Percentiles rank a stretch among this genome's conserved stretches.
Evolutionary conservation across 2,888 invertebrate species (phyloP).

Genomic region (Diabrotica balteata): DNA sequence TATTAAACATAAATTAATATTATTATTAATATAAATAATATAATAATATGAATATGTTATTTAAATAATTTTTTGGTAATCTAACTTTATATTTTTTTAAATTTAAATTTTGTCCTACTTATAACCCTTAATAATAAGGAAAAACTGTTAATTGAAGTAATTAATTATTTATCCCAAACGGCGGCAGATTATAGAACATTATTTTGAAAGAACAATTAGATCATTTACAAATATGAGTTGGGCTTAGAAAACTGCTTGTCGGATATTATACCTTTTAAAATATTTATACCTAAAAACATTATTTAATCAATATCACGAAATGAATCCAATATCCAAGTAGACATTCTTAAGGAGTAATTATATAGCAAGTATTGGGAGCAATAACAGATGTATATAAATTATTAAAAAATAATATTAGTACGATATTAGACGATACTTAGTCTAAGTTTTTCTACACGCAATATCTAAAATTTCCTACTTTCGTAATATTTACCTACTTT

Average conservation of each 20-base stretch:
- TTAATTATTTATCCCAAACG: background rate
- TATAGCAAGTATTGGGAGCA: slow-evolving; percentile 29
- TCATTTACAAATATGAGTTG: slow-evolving; percentile 14
- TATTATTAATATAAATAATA: too few relatives aligned
- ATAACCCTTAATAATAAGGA: too few relatives aligned
- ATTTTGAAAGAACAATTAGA: background rate
- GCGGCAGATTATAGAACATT: background rate
- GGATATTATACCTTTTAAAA: slow-evolving; percentile 10
- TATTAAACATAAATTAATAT: too few relatives aligned
- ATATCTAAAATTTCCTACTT: background rate
- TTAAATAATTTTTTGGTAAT: too few relatives aligned
- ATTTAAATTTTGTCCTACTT: too few relatives aligned
- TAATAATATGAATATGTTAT: too few relatives aligned
- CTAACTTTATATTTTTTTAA: too few relatives aligned
- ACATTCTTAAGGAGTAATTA: slow-evolving; percentile 32
- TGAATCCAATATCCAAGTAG: slow-evolving; percentile 28
- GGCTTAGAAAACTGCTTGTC: slow-evolving; percentile 10
- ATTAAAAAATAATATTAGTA: slow-evolving; percentile 26
- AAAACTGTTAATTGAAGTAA: background rate
- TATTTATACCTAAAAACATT: slow-evolving; percentile 31
- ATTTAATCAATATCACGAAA: slow-evolving; percentile 30
- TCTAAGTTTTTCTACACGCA: slow-evolving; percentile 26
- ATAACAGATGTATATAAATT: slow-evolving; percentile 36
- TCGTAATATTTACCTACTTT: background rate
- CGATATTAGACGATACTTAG: slow-evolving; percentile 8